Base-by-base conservation (phyloP, 2,797 vertebrate genomes). In the Aselliscus stoliczkanus region DNA sequence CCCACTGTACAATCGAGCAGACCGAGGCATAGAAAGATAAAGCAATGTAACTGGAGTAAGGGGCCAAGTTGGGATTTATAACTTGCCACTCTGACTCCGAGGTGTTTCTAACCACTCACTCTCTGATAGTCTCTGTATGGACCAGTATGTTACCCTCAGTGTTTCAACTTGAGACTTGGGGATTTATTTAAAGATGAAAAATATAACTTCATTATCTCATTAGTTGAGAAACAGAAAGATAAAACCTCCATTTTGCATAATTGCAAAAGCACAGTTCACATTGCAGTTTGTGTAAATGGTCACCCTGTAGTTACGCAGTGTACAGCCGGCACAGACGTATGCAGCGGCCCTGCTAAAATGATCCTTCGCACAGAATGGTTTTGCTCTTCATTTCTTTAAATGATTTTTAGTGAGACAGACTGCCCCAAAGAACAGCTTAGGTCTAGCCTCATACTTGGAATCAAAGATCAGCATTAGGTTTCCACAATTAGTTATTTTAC, bases 161-260 rank as follows among this genome's bases (percentile, higher is more conserved):
- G 50, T 47, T 91, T 64, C 52, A 73, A 2, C 21, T 6, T 54
- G 58, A 86, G 47, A 5, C 47, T 39, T 87, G 27, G 23, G n/a
- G 23, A 50, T 25, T 25, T 72, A 58, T 77, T 60, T 64, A 81
- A 93, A 94, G 83, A n/a, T 69, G 31, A 52, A 70, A 82, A 80
- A 34, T 37, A 69, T 15, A 62, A 56, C 56, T 34, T 3, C 7
- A 5, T 52, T 52, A 6, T 77, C 60, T 95, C 20, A 62, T 47
- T 44, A 88, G 58, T 95, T 81, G 91, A 96, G 62, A 94, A 81
- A 44, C n/a, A 76, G 83, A 87, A 86, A 79, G 42, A 14, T 0
- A 44, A 6, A 25, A 18, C 69, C 9, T 10, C 54, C 17, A 4
- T 27, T 56, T 56, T 60, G 10, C 39, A 31, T 21, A 56, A 8